These are phyloP conservation scores for Craniophora ligustri DNA, from an alignment of 2,888 invertebrate species.

Conservation along the genomic window DNA sequence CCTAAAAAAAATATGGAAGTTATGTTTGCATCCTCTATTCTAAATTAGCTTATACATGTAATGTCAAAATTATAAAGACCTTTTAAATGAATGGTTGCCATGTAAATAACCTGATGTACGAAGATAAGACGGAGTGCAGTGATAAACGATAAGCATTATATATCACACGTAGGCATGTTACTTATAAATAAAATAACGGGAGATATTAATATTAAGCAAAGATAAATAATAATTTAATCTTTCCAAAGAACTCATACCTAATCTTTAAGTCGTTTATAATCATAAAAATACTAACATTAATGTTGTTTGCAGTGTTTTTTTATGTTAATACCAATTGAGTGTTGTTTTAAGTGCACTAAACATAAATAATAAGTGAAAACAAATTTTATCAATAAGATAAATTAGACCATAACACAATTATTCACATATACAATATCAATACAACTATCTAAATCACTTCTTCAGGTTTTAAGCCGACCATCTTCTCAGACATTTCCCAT, in stretches of 20 bases:
- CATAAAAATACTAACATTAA: constrained; percentile 40
- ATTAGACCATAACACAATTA: background rate
- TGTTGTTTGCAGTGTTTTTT: constrained; percentile 49
- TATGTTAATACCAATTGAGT: constrained; percentile 36
- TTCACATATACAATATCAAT: background rate
- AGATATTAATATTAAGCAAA: background rate
- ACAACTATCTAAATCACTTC: constrained; percentile 56
- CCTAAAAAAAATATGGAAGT: no score
- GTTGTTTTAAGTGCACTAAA: constrained; percentile 28
- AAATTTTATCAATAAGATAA: constrained; percentile 4
- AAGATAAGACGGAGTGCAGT: background rate
- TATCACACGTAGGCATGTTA: background rate
- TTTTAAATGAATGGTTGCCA: background rate
- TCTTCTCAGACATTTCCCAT: constrained; percentile 90
- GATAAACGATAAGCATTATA: background rate
- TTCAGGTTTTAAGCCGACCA: constrained; percentile 72
- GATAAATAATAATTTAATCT: constrained; percentile 18
- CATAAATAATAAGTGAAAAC: constrained; percentile 43
- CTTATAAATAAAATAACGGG: background rate
- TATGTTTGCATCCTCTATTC: no score
- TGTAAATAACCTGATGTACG: background rate
- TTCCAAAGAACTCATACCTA: constrained; percentile 8
- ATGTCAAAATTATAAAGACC: no score
- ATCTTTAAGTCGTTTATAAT: constrained; percentile 3
- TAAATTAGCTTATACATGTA: no score